Percentiles rank a stretch among this genome's conserved stretches.
Conservation (phyloP, 2,888 invertebrate species). For the Rhamphomyia laevipes region DNA sequence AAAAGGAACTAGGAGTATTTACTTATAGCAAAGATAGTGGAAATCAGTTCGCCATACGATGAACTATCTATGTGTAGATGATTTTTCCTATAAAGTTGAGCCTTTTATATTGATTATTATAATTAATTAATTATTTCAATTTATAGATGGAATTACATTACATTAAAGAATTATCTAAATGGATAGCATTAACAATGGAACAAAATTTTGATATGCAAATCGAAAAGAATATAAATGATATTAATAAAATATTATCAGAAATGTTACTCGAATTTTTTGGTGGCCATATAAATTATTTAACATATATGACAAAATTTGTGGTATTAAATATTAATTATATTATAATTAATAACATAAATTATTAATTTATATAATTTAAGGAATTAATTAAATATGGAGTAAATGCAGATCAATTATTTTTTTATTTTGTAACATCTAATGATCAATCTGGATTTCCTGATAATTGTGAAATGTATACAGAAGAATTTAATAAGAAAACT, state of each 20-base stretch:
- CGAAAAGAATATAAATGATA: not conserved
- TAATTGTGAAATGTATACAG: no score
- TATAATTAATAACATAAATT: no score
- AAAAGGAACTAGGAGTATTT: no score
- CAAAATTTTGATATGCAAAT: not conserved
- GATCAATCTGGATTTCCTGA: not conserved
- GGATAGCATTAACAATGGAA: not conserved
- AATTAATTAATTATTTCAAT: no score
- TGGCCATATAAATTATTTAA: not conserved
- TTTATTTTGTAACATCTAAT: not conserved
- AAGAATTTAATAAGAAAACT: no score
- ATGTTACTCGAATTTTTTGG: not conserved
- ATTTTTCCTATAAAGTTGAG: no score
- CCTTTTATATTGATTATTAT: no score
- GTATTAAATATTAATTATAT: not conserved
- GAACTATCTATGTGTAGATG: no score
- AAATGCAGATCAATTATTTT: not conserved
- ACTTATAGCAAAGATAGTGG: no score
- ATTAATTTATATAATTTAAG: not conserved
- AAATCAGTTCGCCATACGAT: no score
- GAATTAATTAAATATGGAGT: not conserved
- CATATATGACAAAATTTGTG: not conserved
- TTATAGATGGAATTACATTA: not conserved
- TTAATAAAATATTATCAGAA: not conserved
- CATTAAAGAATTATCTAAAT: not conserved